phyloP scores from a whole-genome alignment of 64 coral and sea anemone genomes.

The Cladopsammia gracilis region DNA sequence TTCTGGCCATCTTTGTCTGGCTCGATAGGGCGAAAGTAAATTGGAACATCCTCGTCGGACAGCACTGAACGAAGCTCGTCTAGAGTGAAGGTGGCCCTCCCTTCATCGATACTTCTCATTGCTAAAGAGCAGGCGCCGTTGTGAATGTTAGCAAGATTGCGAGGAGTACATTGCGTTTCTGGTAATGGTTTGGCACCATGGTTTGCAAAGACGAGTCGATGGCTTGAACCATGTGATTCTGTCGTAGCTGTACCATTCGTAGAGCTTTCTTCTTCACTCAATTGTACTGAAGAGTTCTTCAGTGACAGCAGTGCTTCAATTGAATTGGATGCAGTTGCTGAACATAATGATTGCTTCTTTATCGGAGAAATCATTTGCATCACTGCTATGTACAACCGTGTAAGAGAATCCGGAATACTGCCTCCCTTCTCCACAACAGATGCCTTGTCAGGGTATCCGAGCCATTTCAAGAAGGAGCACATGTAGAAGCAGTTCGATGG shows the following conservation, averaged over 20 bases:
- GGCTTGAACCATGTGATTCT: too few species aligned
- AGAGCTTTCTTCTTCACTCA: too few species aligned
- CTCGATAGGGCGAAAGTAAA: not conserved
- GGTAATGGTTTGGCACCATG: not conserved
- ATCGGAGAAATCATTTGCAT: not conserved
- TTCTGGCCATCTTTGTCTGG: not conserved
- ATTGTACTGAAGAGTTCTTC: not conserved
- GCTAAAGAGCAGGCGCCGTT: not conserved
- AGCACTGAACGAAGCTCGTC: not conserved
- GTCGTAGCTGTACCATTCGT: too few species aligned
- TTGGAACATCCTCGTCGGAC: not conserved
- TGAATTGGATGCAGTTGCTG: not conserved
- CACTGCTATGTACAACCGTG: not conserved
- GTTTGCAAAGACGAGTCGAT: not conserved
- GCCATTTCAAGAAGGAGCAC: not conserved
- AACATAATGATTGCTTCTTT: not conserved
- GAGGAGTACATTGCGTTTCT: not conserved
- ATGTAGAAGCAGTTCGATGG: constrained; percentile 15
- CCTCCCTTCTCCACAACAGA: not conserved
- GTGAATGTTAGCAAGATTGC: not conserved
- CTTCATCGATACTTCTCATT: constrained; percentile 15
- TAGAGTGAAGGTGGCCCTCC: not conserved
- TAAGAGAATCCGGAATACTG: not conserved
- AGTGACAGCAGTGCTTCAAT: too few species aligned
- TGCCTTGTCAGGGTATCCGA: not conserved